Conservation (phyloP, 2,888 invertebrate species). For the Drosophila testacea region DNA sequence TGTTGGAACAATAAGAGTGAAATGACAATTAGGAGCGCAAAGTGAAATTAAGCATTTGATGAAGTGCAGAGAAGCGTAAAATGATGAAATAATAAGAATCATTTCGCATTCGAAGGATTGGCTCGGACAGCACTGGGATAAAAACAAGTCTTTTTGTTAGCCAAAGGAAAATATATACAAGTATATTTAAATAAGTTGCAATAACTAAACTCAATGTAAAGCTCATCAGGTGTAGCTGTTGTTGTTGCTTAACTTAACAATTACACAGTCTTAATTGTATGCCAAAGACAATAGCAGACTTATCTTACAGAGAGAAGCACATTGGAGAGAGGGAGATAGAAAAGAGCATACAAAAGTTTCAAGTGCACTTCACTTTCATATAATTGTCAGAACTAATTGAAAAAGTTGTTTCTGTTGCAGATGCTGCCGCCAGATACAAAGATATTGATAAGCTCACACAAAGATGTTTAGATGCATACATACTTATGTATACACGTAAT, state of each 20-base stretch:
- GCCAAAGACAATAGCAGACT: slow-evolving; percentile 30
- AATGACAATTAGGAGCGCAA: slow-evolving; percentile 67
- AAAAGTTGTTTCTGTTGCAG: slow-evolving; percentile 63
- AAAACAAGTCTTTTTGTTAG: background rate
- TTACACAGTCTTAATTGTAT: slow-evolving; percentile 53
- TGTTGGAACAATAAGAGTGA: slow-evolving; percentile 60
- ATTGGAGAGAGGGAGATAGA: background rate
- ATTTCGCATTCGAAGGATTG: slow-evolving; percentile 35
- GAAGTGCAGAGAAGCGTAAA: slow-evolving; percentile 59
- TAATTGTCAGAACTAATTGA: slow-evolving; percentile 72
- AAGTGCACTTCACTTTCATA: slow-evolving; percentile 59
- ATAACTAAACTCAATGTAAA: slow-evolving; percentile 58
- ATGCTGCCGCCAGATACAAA: slow-evolving; percentile 45
- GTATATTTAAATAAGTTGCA: slow-evolving; percentile 18
- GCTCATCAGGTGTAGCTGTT: slow-evolving; percentile 45
- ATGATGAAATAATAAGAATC: slow-evolving; percentile 73
- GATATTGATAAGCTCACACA: slow-evolving; percentile 22
- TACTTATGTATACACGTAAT: slow-evolving; percentile 18
- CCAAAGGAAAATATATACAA: slow-evolving; percentile 34
- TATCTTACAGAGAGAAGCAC: background rate
- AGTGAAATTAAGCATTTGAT: slow-evolving; percentile 71
- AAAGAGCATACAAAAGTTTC: slow-evolving; percentile 60
- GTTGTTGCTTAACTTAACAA: slow-evolving; percentile 46
- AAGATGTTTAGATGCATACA: slow-evolving; percentile 6
- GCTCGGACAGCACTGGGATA: slow-evolving; percentile 1